Evolutionary conservation across 2,113 vertebrate species (phyloP).

Genomic region (Trematomus loennbergii): DNA sequence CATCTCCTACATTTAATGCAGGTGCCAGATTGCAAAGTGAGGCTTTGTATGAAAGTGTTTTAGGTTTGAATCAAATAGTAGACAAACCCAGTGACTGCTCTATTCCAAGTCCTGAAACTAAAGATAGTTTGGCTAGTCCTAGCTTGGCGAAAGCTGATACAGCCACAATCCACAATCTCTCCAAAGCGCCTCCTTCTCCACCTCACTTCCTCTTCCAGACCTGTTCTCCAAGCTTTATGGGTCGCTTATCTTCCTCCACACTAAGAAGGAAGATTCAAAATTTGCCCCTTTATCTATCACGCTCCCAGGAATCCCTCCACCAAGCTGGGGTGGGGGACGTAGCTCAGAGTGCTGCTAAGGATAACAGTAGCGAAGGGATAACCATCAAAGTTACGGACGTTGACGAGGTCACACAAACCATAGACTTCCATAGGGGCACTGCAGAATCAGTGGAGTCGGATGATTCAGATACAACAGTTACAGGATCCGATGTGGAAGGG

Average conservation of each 20-base stretch:
- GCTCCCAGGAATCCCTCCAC: slow-evolving; percentile 77
- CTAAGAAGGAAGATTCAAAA: slow-evolving; percentile 82
- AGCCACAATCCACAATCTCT: slow-evolving; percentile 22
- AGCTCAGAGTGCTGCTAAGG: slow-evolving; percentile 42
- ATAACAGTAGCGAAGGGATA: slow-evolving; percentile 26
- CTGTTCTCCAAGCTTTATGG: slow-evolving; percentile 71
- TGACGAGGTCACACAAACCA: slow-evolving; percentile 52
- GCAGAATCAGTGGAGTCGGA: slow-evolving; percentile 63
- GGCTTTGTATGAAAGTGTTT: not conserved
- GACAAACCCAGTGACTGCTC: slow-evolving; percentile 14
- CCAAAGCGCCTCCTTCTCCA: slow-evolving; percentile 50
- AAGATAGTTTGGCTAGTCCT: slow-evolving; percentile 6
- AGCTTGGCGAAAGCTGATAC: slow-evolving; percentile 10
- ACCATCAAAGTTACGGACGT: slow-evolving; percentile 49
- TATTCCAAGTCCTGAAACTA: slow-evolving; percentile 4
- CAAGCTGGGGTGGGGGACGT: slow-evolving; percentile 34
- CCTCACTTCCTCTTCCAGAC: slow-evolving; percentile 64
- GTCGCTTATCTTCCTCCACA: slow-evolving; percentile 82
- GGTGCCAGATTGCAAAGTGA: slow-evolving; percentile 27
- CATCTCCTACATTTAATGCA: slow-evolving; percentile 44
- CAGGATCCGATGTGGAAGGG: slow-evolving; percentile 67
- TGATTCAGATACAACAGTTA: slow-evolving; percentile 72
- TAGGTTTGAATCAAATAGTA: not conserved
- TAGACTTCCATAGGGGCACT: slow-evolving; percentile 33
- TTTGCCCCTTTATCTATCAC: slow-evolving; percentile 81